phyloP scores from a whole-genome alignment of 2,113 vertebrate genomes.

The Malaclemys terrapin region DNA sequence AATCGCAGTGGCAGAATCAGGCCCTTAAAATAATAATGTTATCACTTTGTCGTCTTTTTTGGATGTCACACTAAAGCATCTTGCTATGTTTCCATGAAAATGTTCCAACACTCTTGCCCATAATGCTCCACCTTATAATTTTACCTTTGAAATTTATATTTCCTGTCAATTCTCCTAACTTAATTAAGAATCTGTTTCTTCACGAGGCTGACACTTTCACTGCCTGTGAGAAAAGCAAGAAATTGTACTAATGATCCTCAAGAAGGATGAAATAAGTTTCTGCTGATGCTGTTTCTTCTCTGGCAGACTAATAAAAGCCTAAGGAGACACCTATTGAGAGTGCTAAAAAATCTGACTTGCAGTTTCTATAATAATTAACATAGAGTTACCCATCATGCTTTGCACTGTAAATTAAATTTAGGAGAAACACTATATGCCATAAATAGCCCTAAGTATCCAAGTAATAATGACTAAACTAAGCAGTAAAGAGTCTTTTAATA shows the following conservation, averaged over 20 bases:
- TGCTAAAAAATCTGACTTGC: background rate
- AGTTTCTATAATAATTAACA: background rate
- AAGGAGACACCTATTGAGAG: background rate
- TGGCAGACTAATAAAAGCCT: background rate
- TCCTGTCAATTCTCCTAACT: background rate
- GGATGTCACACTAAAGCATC: background rate
- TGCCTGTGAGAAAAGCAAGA: background rate
- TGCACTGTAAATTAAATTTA: background rate
- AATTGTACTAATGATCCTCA: background rate
- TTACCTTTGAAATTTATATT: constrained; percentile 6
- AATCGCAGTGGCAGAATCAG: background rate
- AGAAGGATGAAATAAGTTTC: background rate
- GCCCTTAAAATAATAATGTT: accelerated
- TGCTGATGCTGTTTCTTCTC: background rate
- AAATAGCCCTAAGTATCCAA: background rate
- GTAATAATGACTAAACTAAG: background rate
- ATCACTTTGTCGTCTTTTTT: background rate
- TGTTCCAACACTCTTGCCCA: background rate
- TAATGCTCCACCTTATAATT: background rate
- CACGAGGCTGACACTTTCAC: background rate
- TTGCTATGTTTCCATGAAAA: background rate
- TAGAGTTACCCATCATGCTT: background rate
- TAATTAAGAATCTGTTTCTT: constrained; percentile 16
- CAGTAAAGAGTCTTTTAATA: background rate
- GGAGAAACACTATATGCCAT: background rate